Conservation (phyloP, 2,888 invertebrate genomes). For the Abrostola triplasia region DNA sequence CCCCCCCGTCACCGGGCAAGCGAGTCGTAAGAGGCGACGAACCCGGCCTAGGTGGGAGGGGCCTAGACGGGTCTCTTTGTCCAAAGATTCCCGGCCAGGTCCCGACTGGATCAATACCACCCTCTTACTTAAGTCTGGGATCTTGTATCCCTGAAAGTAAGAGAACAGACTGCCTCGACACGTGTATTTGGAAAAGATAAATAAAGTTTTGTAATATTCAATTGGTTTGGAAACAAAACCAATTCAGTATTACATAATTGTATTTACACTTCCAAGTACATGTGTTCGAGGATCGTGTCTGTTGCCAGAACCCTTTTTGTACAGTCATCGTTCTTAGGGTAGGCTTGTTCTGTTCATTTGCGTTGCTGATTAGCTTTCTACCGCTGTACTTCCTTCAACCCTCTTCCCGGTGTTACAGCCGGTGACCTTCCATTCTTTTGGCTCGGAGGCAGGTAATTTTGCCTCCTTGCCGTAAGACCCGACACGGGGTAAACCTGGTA, state of each 20-base stretch:
- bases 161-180: slow-evolving; percentile 20
- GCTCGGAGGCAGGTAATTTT: slow-evolving; percentile 4
- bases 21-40: slow-evolving; percentile 56
- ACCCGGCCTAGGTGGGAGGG: slow-evolving; percentile 53
- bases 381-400: slow-evolving; percentile 32
- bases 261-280: neutral
- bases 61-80: slow-evolving; percentile 20
- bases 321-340: slow-evolving; percentile 19
- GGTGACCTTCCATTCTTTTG: slow-evolving; percentile 10
- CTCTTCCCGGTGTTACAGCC: slow-evolving; percentile 2
- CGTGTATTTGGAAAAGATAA: neutral
- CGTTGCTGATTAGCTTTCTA: slow-evolving; percentile 30
- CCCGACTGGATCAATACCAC: slow-evolving; percentile 44
- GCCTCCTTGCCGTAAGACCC: slow-evolving; percentile 11
- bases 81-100: slow-evolving; percentile 16
- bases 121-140: slow-evolving; percentile 39
- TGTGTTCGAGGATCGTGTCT: slow-evolving; percentile 3
- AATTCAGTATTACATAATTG: neutral
- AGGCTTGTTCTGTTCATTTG: slow-evolving; percentile 21
- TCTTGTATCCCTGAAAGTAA: slow-evolving; percentile 28
- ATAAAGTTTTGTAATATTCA: neutral
- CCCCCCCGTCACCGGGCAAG: slow-evolving; percentile 51
- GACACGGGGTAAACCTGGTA: slow-evolving; percentile 11
- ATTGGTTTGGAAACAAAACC: too few relatives aligned
- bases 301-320: slow-evolving; percentile 29